Evolutionary conservation across 2,113 vertebrate species (phyloP).

Genomic region (Pygoscelis adeliae): DNA sequence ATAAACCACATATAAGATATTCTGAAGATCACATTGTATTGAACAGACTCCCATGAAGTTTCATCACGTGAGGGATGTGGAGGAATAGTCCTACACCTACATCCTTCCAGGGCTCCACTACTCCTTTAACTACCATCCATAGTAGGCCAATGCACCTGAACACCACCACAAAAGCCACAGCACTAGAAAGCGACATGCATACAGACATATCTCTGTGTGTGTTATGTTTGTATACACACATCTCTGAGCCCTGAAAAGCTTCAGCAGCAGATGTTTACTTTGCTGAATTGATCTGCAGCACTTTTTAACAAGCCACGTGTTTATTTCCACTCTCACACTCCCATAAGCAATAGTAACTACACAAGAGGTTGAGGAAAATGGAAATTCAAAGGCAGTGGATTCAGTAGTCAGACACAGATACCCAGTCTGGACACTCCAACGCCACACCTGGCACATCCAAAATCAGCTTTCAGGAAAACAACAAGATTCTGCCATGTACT

Average conservation of each 20-base stretch:
- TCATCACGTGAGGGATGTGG: neutral
- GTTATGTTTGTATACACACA: neutral
- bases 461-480: neutral
- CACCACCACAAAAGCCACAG: neutral
- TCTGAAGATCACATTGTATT: neutral
- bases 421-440: neutral
- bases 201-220: neutral
- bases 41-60: neutral
- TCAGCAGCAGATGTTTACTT: neutral
- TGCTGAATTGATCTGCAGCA: neutral
- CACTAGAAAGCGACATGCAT: fast-evolving
- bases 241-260: neutral
- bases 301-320: neutral
- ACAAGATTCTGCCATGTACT: neutral
- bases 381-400: neutral
- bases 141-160: neutral
- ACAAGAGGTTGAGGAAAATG: neutral
- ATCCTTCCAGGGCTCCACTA: neutral
- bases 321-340: neutral
- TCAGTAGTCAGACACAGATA: neutral
- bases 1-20: neutral
- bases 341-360: neutral
- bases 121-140: neutral
- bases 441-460: neutral
- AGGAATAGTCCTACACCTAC: neutral